Percentiles rank a stretch among this genome's conserved stretches.
phyloP scores from a whole-genome alignment of 1,140 invertebrate species.

The Aricia agestis region DNA sequence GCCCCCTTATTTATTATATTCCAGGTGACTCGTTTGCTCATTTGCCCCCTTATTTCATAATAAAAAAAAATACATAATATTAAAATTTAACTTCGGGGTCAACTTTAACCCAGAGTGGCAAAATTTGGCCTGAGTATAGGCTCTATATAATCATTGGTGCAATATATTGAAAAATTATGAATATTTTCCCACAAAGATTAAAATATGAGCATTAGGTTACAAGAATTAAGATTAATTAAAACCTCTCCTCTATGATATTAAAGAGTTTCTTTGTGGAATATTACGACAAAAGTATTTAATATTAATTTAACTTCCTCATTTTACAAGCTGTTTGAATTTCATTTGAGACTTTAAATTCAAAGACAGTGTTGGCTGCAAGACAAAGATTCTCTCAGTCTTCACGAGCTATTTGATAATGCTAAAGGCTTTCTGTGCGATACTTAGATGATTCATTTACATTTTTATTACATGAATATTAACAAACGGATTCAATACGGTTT shows the following conservation, averaged over 20 bases:
- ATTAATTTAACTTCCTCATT: slow-evolving; percentile 15
- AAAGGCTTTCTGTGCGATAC: not conserved
- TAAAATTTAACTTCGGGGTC: too few species aligned
- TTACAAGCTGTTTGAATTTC: slow-evolving; percentile 16
- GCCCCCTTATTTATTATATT: too few species aligned
- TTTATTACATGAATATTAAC: not conserved
- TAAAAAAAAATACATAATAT: too few species aligned
- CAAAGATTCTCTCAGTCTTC: slow-evolving; percentile 13
- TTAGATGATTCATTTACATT: slow-evolving; percentile 13
- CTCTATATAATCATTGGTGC: too few species aligned
- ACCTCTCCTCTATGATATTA: not conserved
- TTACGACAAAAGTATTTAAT: slow-evolving; percentile 7
- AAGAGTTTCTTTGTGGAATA: not conserved
- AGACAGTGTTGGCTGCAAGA: slow-evolving; percentile 13
- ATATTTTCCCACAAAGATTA: too few species aligned
- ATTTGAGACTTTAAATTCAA: slow-evolving; percentile 15
- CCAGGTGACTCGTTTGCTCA: too few species aligned
- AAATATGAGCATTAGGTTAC: too few species aligned
- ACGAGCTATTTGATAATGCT: slow-evolving; percentile 12
- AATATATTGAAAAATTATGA: too few species aligned
- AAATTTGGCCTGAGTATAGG: too few species aligned
- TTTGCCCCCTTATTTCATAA: too few species aligned
- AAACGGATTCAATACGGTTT: not conserved
- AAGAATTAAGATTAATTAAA: not conserved
- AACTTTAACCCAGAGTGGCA: too few species aligned